These are phyloP conservation scores for Tragelaphus strepsiceros DNA, from an alignment of 2,113 vertebrate species.

Conservation along the genomic window DNA sequence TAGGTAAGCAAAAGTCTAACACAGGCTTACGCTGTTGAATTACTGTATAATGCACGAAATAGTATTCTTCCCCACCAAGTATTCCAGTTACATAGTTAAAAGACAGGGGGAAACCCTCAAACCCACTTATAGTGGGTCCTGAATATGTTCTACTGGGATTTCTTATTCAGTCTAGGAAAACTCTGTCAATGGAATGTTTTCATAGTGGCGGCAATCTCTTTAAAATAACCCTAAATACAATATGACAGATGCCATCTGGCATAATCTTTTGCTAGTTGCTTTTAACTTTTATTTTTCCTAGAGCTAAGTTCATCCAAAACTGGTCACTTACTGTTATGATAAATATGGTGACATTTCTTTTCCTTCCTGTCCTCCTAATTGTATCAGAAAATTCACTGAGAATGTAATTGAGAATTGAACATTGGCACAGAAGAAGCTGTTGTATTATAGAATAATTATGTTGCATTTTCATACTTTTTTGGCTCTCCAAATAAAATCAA, in stretches of 20 bases:
- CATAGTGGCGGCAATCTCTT: conserved; percentile 81
- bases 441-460: conserved; percentile 7
- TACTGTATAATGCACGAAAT: conserved; percentile 53
- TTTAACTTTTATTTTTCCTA: conserved; percentile 85
- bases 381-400: conserved; percentile 32
- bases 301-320: conserved; percentile 80
- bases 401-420: conserved; percentile 12
- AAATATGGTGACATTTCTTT: conserved; percentile 60
- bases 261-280: conserved; percentile 84
- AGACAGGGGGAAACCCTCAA: background rate
- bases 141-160: conserved; percentile 72
- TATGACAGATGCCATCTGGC: conserved; percentile 87
- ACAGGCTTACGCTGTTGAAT: conserved; percentile 40
- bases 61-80: background rate
- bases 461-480: background rate
- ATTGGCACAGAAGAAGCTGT: conserved; percentile 1
- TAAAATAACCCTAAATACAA: conserved; percentile 86
- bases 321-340: conserved; percentile 76
- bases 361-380: conserved; percentile 44
- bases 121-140: conserved; percentile 58
- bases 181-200: conserved; percentile 83
- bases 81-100: conserved; percentile 13
- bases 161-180: conserved; percentile 77
- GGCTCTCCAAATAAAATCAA: background rate
- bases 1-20: conserved; percentile 40